Conservation (phyloP, 2,797 vertebrate species). For the Gobio occitaniae region DNA sequence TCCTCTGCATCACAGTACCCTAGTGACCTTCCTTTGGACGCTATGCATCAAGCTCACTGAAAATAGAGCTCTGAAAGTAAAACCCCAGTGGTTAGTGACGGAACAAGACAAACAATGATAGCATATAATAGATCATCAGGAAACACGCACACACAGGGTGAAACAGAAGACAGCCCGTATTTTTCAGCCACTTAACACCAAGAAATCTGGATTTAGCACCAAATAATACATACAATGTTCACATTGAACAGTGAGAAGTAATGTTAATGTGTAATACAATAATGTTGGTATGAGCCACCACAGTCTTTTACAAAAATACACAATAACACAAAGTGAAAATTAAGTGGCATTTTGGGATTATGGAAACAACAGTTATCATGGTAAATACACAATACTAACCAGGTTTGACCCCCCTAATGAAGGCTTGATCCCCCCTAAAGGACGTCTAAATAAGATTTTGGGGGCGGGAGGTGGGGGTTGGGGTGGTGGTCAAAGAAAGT, state of each 20-base stretch:
- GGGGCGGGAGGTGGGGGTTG: no score
- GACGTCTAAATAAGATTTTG: no score
- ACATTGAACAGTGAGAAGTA: not conserved
- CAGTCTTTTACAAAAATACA: no score
- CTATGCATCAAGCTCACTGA: conserved; percentile 37
- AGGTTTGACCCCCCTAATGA: no score
- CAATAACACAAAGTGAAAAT: no score
- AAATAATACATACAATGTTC: not conserved
- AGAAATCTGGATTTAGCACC: not conserved
- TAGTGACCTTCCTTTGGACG: conserved; percentile 33
- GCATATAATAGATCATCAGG: conserved; percentile 34
- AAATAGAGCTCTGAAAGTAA: conserved; percentile 42
- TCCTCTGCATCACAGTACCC: conserved; percentile 22
- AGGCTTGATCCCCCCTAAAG: no score
- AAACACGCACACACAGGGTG: not conserved
- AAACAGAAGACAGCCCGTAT: not conserved
- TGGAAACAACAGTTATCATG: no score
- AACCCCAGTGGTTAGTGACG: conserved; percentile 25
- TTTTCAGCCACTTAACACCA: conserved; percentile 8
- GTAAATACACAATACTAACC: no score
- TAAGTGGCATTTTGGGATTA: no score
- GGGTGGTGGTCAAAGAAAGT: no score
- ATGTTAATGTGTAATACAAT: not conserved
- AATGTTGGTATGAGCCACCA: no score
- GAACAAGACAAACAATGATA: conserved; percentile 36